A percentile compares a stretch with the other conserved stretches of the same genome.
These are phyloP conservation scores for Loriculus beryllinus DNA, from an alignment of 2,797 vertebrate genomes.

Conservation along the genomic window DNA sequence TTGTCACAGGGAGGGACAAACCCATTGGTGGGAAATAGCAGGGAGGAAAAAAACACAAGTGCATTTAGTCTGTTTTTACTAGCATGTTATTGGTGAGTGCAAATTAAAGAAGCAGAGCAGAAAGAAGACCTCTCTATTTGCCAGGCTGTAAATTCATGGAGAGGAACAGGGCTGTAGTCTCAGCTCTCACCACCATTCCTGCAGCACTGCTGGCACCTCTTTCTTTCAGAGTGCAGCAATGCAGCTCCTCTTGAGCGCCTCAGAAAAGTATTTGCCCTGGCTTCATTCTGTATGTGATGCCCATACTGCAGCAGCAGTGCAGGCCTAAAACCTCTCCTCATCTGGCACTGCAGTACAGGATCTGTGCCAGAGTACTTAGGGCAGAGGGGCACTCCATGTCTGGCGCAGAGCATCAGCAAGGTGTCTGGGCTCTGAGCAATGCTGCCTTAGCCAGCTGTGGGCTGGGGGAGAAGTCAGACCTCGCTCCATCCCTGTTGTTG, in stretches of 20 bases:
- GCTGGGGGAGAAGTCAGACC: not conserved
- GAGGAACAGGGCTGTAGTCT: not conserved
- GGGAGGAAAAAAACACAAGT: not conserved
- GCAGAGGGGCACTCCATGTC: not conserved
- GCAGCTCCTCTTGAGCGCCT: not conserved
- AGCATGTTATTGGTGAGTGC: not conserved
- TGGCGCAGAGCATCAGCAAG: not conserved
- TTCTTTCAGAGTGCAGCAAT: not conserved
- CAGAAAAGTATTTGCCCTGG: not conserved
- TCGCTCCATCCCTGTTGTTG: rapidly evolving
- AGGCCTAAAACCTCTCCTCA: not conserved
- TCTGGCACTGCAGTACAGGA: not conserved
- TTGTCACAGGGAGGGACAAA: not conserved
- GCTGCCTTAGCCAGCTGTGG: not conserved
- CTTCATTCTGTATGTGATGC: not conserved
- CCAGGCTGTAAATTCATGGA: not conserved
- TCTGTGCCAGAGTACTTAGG: not conserved
- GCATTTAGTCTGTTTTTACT: not conserved
- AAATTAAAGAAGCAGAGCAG: not conserved
- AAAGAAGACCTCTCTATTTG: not conserved
- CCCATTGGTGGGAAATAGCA: not conserved
- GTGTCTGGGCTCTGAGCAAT: not conserved
- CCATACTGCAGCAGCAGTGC: not conserved
- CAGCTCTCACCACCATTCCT: not conserved
- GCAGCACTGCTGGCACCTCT: not conserved